A percentile compares a stretch with the other conserved stretches of the same genome.
Evolutionary conservation across 2,888 invertebrate genomes (phyloP).

Genomic region (Synanthedon myopaeformis): DNA sequence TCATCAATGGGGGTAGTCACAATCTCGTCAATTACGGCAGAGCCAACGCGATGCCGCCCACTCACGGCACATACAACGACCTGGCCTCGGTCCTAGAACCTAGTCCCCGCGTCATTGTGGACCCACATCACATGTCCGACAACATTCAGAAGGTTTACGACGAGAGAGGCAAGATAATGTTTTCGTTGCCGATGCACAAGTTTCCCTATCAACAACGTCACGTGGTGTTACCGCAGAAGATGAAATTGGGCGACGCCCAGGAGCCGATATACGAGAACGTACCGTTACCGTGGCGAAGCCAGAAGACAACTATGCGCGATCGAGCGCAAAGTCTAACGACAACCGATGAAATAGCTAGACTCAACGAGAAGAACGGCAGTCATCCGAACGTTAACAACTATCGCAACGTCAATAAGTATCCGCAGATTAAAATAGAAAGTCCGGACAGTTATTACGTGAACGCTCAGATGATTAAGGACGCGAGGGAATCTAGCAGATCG

Average conservation of each 20-base stretch:
- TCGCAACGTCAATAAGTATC: constrained; percentile 22
- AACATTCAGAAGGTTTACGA: constrained; percentile 74
- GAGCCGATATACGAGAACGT: constrained; percentile 89
- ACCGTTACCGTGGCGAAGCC: constrained; percentile 75
- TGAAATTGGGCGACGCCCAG: constrained; percentile 47
- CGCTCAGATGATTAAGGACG: constrained; percentile 58
- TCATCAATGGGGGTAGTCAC: constrained; percentile 35
- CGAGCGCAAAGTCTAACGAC: constrained; percentile 79
- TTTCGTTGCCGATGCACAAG: constrained; percentile 70
- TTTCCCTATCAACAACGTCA: constrained; percentile 54
- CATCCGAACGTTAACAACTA: constrained; percentile 41
- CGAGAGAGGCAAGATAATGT: constrained; percentile 73
- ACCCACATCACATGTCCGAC: constrained; percentile 69
- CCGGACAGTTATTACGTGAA: constrained; percentile 55
- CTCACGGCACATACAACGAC: constrained; percentile 81
- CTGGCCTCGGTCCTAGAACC: constrained; percentile 72
- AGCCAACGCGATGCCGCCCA: constrained; percentile 45
- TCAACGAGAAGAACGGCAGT: constrained; percentile 52
- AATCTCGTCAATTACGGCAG: constrained; percentile 42
- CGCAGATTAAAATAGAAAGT: constrained; percentile 22
- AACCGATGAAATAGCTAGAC: constrained; percentile 72
- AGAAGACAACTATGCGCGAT: constrained; percentile 35
- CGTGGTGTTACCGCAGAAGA: constrained; percentile 58
- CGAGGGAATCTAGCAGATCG: constrained; percentile 42
- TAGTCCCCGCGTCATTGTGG: constrained; percentile 65